A percentile compares a stretch with the other conserved stretches of the same genome.
Evolutionary conservation across 1,140 invertebrate species (phyloP).

Genomic region (Drosophila lacertosa): DNA sequence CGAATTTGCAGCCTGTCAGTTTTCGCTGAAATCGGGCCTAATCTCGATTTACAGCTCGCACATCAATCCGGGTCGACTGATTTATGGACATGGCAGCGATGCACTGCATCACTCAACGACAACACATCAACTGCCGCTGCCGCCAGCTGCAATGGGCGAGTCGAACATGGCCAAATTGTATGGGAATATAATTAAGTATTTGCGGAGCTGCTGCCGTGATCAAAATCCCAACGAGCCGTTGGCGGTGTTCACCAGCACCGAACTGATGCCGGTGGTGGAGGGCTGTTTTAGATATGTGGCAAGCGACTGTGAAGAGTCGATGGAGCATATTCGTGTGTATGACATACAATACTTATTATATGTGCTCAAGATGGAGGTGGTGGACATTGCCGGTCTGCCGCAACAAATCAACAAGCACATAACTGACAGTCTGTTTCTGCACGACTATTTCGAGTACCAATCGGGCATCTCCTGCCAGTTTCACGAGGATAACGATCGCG

Average conservation of each 20-base stretch:
- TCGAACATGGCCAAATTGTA: constrained; percentile 57
- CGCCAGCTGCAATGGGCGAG: constrained; percentile 71
- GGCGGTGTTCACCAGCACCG: constrained; percentile 54
- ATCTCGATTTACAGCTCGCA: constrained; percentile 54
- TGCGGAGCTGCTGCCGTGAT: constrained; percentile 16
- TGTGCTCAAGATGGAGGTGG: constrained; percentile 56
- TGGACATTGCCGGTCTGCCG: constrained; percentile 37
- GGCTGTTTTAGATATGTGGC: constrained; percentile 62
- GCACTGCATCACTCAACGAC: constrained; percentile 44
- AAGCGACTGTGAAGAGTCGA: constrained; percentile 1
- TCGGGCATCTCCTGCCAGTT: constrained; percentile 62
- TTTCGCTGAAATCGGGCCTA: constrained; percentile 60
- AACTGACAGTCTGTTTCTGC: constrained; percentile 50
- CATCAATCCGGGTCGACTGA: constrained; percentile 64
- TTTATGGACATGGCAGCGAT: constrained; percentile 65
- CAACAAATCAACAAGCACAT: constrained; percentile 37
- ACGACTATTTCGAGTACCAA: constrained; percentile 66
- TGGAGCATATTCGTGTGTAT: constrained; percentile 44
- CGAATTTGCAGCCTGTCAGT: constrained; percentile 67
- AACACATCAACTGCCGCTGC: constrained; percentile 69
- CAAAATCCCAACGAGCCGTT: constrained; percentile 27
- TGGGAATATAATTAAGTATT: constrained; percentile 50
- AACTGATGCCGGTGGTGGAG: constrained; percentile 54
- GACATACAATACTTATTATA: constrained; percentile 69
- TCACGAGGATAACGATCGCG: constrained; percentile 66